Conservation (phyloP, 2,888 invertebrate genomes). For the Athripsodes cinereus region DNA sequence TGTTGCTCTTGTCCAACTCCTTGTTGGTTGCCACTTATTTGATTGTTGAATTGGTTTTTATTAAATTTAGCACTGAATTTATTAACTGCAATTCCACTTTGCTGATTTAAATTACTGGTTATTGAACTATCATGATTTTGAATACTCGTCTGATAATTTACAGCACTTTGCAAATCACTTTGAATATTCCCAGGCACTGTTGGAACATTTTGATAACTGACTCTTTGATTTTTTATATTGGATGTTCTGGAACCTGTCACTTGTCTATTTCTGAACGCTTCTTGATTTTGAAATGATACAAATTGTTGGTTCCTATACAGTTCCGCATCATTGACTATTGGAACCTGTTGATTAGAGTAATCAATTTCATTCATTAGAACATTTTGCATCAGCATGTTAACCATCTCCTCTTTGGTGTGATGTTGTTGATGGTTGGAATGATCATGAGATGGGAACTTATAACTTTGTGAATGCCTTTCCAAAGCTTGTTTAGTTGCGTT, state of each 20-base stretch:
- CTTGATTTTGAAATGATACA: slow-evolving; percentile 1
- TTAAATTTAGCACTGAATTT: slow-evolving; percentile 19
- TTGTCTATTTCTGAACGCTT: background rate
- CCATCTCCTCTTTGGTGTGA: background rate
- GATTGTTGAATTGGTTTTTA: background rate
- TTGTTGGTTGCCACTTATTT: background rate
- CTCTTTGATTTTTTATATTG: background rate
- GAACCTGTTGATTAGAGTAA: slow-evolving; percentile 24
- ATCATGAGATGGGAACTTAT: background rate
- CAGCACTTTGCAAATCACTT: slow-evolving; percentile 5
- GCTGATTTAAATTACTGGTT: background rate
- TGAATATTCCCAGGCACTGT: background rate
- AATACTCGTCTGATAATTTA: background rate
- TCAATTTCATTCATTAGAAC: slow-evolving; percentile 16
- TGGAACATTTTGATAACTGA: background rate
- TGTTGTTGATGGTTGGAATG: slow-evolving; percentile 7
- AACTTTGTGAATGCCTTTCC: slow-evolving; percentile 5
- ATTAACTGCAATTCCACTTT: slow-evolving; percentile 1
- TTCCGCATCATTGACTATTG: slow-evolving; percentile 10
- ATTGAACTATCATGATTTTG: background rate
- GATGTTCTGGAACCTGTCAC: background rate
- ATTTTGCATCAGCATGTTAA: slow-evolving; percentile 19
- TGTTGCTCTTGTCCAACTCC: background rate
- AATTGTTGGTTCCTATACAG: background rate
- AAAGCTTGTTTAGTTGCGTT: slow-evolving; percentile 21